Conservation (phyloP, 1,140 invertebrate genomes). For the Trichomalopsis sarcophagae region DNA sequence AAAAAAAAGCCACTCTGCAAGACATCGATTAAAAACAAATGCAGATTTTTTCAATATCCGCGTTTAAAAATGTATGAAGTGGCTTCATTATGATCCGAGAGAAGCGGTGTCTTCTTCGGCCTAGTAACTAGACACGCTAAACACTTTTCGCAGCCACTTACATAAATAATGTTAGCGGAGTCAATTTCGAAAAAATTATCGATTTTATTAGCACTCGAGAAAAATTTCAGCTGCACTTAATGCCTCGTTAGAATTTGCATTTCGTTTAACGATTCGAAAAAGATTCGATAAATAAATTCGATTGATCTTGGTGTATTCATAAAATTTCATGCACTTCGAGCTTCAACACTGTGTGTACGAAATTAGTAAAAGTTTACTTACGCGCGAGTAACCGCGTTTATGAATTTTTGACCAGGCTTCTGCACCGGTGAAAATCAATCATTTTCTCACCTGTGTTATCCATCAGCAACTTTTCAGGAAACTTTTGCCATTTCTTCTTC, state of each 20-base stretch:
- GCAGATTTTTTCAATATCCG: constrained; percentile 39
- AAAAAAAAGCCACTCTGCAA: constrained; percentile 1
- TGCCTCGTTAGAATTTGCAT: not conserved
- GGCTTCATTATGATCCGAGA: not conserved
- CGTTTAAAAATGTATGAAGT: constrained; percentile 39
- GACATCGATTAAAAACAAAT: constrained; percentile 27
- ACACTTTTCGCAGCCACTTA: not conserved
- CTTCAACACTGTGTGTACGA: not conserved
- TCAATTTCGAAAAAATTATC: not conserved
- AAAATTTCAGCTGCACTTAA: no score
- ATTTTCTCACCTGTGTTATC: not conserved
- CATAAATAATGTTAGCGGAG: not conserved
- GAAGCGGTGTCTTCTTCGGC: not conserved
- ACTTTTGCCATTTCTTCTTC: no score
- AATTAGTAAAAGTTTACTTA: not conserved
- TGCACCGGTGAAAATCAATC: not conserved
- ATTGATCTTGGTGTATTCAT: no score
- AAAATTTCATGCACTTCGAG: not conserved
- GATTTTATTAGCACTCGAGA: no score
- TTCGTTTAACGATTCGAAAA: not conserved
- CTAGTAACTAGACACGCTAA: not conserved
- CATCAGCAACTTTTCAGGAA: no score
- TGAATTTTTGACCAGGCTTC: not conserved
- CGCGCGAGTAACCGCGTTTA: not conserved
- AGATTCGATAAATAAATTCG: no score